Base-by-base conservation (phyloP, 2,888 invertebrate species). In the Papilio protenor region DNA sequence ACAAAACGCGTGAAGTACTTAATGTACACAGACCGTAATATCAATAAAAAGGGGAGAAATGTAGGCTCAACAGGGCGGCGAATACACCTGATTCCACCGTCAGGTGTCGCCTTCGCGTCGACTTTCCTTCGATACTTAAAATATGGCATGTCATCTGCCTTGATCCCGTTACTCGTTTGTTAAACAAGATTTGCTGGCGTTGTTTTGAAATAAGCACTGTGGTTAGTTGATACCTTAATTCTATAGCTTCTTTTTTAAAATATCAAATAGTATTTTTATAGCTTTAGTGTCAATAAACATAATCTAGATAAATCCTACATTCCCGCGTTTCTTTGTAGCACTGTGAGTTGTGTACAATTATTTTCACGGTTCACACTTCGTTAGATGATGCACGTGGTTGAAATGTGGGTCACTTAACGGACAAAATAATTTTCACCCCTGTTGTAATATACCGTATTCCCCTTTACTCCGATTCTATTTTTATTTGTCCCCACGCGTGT, bases 41-140 rank as follows among this genome's bases (percentile, higher is more conserved):
- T 91, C 91, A 92, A 90, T 92, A 93, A 91, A 92, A 88, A 87
- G 88, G 83, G 85, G 18, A 40, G 64, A 16, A 85, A 81, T 33
- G 59, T 52, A 61, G 75, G 61, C 27, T 85, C 75, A 76, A 80
- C 83, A 77, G 81, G 83, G 85, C 84, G 85, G 79, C 83, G 84
- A 66, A 27, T 83, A 83, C 87, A 87, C 86, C 88, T 88, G 86
- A 86, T 88, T 85, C 88, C 86, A 86, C 84, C 86, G 82, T 80
- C 81, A 81, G 87, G 89, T 90, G 88, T 90, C 89, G 83, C 84
- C 86, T 88, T 86, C 87, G 84, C 86, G 88, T 88, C 88, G 87
- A 88, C 88, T 91, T 90, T 88, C 87, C 87, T 87, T 83, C 87
- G 88, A 91, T 92, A 90, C 91, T 91, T 92, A 91, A 93, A 94